These are phyloP conservation scores for Enchytraeus crypticus DNA, from an alignment of 2,888 invertebrate genomes.

Conservation along the genomic window DNA sequence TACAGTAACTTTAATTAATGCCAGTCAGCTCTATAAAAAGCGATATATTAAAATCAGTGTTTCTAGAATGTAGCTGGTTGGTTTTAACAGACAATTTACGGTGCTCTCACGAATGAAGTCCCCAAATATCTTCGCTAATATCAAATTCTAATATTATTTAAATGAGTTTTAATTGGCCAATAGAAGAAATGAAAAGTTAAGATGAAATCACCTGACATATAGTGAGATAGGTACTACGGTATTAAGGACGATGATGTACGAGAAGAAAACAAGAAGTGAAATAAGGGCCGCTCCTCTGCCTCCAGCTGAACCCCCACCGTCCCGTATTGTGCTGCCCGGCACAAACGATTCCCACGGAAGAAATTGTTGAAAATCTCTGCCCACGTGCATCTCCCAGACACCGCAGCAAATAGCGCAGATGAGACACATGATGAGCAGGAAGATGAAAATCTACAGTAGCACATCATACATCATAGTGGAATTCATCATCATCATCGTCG, in stretches of 20 bases:
- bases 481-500: neutral
- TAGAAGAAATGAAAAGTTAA: too few relatives aligned
- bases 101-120: too few relatives aligned
- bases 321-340: constrained; percentile 57
- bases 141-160: neutral
- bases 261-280: constrained; percentile 93
- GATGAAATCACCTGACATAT: constrained; percentile 28
- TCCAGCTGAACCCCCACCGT: constrained; percentile 37
- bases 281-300: constrained; percentile 61
- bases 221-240: constrained; percentile 29
- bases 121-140: too few relatives aligned
- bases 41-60: too few relatives aligned
- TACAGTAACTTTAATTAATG: too few relatives aligned
- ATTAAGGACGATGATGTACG: constrained; percentile 96
- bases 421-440: constrained; percentile 90
- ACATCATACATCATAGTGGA: neutral
- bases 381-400: constrained; percentile 91
- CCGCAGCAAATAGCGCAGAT: constrained; percentile 96
- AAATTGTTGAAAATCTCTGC: constrained; percentile 52
- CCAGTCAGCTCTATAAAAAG: too few relatives aligned
- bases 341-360: constrained; percentile 89
- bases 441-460: constrained; percentile 79
- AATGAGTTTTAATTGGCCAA: neutral
- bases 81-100: too few relatives aligned
- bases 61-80: too few relatives aligned